Evolutionary conservation across 2,797 vertebrate genomes (phyloP), one percentile per base, ranked within the genome.

Genomic region (Phrynocephalus forsythii): DNA sequence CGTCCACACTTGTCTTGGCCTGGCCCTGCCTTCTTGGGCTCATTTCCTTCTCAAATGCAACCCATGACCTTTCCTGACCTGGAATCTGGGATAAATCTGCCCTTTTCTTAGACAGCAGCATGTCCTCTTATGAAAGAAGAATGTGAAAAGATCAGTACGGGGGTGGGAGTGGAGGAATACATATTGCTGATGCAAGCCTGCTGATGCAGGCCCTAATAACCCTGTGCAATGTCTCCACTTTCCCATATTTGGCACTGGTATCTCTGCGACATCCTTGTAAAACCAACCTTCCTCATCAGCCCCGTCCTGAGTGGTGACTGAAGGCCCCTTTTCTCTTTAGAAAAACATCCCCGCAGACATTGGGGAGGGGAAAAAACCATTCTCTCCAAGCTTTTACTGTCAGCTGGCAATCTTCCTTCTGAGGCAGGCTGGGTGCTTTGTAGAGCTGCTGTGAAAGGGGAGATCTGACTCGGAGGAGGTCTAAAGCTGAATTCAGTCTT

Each of bases 401-500:
- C 71, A 76, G 33, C 38, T n/a, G 44, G 13, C 48, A 78, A 60
- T 33, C 82, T 85, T 82, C 81, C 56, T 67, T 87, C 73, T 10
- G 66, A 75, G 88, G 84, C 77, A 71, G 18, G 24, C 30, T 50
- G 81, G 50, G n/a, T 44, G 24, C 48, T 83, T 44, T 60, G 67
- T 63, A 87, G 84, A 90, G 87, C 73, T 83, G 89, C 67, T 73
- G 3, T 38, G 76, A 63, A 63, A 5, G 30, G 28, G 90, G 86
- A 91, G 84, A 87, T 90, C 87, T 68, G 69, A 79, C 75, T 81
- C 85, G 85, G 69, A 91, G 89, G 88, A 68, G 88, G 88, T 85
- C 91, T 89, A 84, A 85, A 86, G 88, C 87, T 87, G 89, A 69
- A 71, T 90, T 0, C 84, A 86, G 87, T 90, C 89, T 94, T 94